phyloP scores from a whole-genome alignment of 1,140 invertebrate species.

The Meloidogyne floridensis region DNA sequence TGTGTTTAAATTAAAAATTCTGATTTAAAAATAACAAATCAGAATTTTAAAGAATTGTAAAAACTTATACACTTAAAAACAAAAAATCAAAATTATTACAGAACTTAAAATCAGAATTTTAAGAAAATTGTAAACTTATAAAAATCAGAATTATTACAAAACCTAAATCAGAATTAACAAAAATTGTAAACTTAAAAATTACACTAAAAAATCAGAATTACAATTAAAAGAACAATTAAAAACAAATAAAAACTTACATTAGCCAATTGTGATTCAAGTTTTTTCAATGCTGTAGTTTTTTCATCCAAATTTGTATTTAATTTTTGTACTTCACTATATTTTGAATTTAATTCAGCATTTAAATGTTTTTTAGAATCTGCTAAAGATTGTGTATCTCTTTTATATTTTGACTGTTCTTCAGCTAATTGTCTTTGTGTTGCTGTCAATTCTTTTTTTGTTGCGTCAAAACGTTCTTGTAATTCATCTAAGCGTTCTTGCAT shows the following conservation, averaged over 20 bases:
- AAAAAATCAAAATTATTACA: no score
- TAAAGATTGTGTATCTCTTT: conserved; percentile 51
- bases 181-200: not conserved
- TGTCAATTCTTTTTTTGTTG: conserved; percentile 40
- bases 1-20: no score
- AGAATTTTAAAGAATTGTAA: no score
- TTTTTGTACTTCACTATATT: conserved; percentile 39
- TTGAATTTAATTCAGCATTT: conserved; percentile 35
- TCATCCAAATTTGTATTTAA: conserved; percentile 46
- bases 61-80: no score
- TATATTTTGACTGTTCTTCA: conserved; percentile 51
- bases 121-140: no score
- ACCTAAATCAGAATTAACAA: no score
- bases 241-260: conserved; percentile 38
- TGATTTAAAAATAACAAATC: not conserved
- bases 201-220: not conserved
- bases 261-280: conserved; percentile 46
- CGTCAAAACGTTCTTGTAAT: conserved; percentile 45
- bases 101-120: no score
- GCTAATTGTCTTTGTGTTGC: conserved; percentile 43
- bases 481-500: conserved; percentile 43
- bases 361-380: conserved; percentile 51
- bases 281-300: conserved; percentile 50
- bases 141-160: no score
- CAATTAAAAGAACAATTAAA: not conserved